Evolutionary conservation across 2,113 vertebrate species (phyloP), one percentile per base, ranked within the genome.

Genomic region (Dicaeum eximium): DNA sequence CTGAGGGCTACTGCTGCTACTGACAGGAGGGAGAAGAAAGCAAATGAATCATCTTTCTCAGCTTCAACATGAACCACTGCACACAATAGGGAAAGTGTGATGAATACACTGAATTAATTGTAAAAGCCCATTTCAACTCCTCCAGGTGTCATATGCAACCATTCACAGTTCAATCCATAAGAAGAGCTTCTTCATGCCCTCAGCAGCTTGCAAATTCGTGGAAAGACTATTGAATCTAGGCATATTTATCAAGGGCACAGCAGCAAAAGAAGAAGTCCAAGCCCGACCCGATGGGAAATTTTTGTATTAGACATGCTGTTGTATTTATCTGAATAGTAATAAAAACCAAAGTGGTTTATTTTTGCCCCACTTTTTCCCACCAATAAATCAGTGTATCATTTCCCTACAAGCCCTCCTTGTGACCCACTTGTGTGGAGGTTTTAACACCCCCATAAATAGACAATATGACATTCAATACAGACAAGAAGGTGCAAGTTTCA

Each of bases 131-230:
- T 66, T 67, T 67, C 47, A 79, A 53, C 71, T 91, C 91, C 85
- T 92, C 57, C 72, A 90, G 74, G 86, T 89, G 93, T 85, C 94
- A 90, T 56, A 92, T 19, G 45, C 88, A 90, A 70, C 90, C 84
- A 91, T 95, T 95, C 92, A 90, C 61, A 94, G 93, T 79, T 88
- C 75, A 79, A 54, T 64, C 92, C 64, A 78, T 79, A 92, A 15
- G 7, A 93, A 86, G 78, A 94, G 73, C 75, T 66, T 75, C 80
- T 94, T 94, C 44, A 8, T 54, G 87, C 83, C 50, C 65, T 56
- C 58, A 74, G 42, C 82, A 96, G 87, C 60, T 64, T 80, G 82
- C 90, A 94, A 95, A 91, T 87, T 87, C 77, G 90, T 53, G 24
- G 75, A 73, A 90, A n/a, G 65, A 72, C 44, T 85, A 37, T 5